These are phyloP conservation scores for Syngnathoides biaculeatus DNA, from an alignment of 2,113 vertebrate genomes.

Conservation along the genomic window DNA sequence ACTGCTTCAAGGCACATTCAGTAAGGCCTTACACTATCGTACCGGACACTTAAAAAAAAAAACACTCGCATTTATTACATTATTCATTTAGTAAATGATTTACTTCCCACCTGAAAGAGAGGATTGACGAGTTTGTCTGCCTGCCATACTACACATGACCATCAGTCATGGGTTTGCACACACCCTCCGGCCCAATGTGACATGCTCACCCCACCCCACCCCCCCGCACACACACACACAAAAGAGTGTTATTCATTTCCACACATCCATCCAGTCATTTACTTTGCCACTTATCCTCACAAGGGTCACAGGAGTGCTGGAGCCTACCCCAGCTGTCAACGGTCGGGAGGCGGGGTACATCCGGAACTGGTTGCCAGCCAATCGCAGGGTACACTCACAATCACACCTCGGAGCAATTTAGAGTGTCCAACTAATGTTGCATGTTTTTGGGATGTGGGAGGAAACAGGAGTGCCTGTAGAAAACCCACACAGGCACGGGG, in stretches of 20 bases:
- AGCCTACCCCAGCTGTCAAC: too few species aligned
- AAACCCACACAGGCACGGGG: too few species aligned
- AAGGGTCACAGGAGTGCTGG: too few species aligned
- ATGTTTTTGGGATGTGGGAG: too few species aligned
- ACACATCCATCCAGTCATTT: too few species aligned
- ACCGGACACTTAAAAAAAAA: neutral
- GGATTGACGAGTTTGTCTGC: constrained; percentile 17
- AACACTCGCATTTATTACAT: neutral
- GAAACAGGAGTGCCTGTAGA: too few species aligned
- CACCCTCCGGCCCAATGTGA: constrained; percentile 33
- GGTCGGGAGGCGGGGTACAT: too few species aligned
- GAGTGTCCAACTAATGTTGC: too few species aligned
- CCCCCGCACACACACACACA: constrained; percentile 24
- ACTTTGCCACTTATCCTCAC: too few species aligned
- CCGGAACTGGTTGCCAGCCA: too few species aligned
- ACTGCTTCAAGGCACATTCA: neutral
- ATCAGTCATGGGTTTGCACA: constrained; percentile 52
- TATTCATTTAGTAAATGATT: neutral
- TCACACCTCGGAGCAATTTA: too few species aligned
- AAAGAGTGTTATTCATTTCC: constrained; percentile 3
- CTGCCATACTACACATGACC: constrained; percentile 57
- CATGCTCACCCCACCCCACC: constrained; percentile 44
- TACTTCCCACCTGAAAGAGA: neutral
- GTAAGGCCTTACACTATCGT: neutral
- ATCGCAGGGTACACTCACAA: too few species aligned